Conservation (phyloP, 2,113 vertebrate species). For the Gobio gobio region DNA sequence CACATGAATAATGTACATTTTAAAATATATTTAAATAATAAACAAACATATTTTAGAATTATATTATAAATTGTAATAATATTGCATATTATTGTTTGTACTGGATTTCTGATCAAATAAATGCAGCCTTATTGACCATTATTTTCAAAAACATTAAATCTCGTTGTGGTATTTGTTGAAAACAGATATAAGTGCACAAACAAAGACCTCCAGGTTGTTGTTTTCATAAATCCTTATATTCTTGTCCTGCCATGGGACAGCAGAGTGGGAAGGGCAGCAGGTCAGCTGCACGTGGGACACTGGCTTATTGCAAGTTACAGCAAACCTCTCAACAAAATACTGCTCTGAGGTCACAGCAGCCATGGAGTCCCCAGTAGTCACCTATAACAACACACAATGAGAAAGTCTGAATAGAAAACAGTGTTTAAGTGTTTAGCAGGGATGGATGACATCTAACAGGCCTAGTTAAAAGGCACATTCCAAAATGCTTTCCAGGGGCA, state of each 20-base stretch:
- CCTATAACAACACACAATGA: slow-evolving; percentile 19
- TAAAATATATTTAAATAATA: too few species aligned
- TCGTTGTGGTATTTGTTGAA: neutral
- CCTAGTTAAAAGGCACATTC: neutral
- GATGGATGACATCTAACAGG: neutral
- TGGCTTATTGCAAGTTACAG: slow-evolving; percentile 58
- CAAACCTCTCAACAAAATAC: slow-evolving; percentile 64
- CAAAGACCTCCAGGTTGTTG: slow-evolving; percentile 31
- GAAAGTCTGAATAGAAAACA: neutral
- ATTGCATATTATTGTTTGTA: too few species aligned
- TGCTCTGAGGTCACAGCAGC: neutral
- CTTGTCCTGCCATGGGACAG: slow-evolving; percentile 72
- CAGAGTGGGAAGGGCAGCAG: slow-evolving; percentile 71
- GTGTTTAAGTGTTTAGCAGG: neutral
- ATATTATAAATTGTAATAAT: too few species aligned
- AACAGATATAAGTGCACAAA: neutral
- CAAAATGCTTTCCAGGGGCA: too few species aligned
- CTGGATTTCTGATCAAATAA: too few species aligned
- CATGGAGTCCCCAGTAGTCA: neutral
- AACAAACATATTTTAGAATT: too few species aligned
- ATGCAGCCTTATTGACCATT: too few species aligned
- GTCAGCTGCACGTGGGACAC: slow-evolving; percentile 78
- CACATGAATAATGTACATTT: too few species aligned
- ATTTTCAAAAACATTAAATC: too few species aligned
- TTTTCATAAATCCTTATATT: slow-evolving; percentile 76